A percentile compares a stretch with the other conserved stretches of the same genome.
phyloP scores from a whole-genome alignment of 2,113 vertebrate genomes.

The Ameiurus melas region DNA sequence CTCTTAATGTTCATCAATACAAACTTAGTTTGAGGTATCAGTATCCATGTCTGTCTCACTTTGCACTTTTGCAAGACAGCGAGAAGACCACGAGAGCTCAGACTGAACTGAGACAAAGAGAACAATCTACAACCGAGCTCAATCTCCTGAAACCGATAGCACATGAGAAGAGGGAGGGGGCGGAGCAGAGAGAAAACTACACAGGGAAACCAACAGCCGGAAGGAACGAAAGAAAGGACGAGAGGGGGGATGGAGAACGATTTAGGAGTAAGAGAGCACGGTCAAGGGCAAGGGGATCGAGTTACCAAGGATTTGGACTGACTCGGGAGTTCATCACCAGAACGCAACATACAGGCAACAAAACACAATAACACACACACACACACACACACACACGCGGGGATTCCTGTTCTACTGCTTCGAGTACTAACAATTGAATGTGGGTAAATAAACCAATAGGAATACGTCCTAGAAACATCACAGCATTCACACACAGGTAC shows the following conservation, averaged over 20 bases:
- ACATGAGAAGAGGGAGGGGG: constrained; percentile 1
- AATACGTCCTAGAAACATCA: neutral
- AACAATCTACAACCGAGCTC: constrained; percentile 5
- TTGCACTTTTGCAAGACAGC: neutral
- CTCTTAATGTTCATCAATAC: neutral
- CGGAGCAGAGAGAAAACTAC: constrained; percentile 29
- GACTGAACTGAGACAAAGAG: constrained; percentile 16
- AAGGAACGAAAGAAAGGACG: neutral
- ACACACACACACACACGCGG: neutral
- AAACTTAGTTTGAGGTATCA: neutral
- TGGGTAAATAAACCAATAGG: neutral
- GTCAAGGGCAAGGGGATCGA: constrained; percentile 13
- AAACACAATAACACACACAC: neutral
- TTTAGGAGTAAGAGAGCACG: constrained; percentile 6
- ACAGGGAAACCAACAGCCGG: constrained; percentile 24
- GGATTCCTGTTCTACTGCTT: constrained; percentile 18
- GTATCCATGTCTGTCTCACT: neutral
- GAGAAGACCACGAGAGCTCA: neutral
- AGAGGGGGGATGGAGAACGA: neutral
- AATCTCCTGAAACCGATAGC: constrained; percentile 24
- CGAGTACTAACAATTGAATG: neutral
- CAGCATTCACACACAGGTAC: neutral
- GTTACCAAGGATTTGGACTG: constrained; percentile 20
- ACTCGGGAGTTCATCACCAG: neutral
- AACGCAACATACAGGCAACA: neutral